Percentiles rank a stretch among this genome's conserved stretches.
phyloP scores from a whole-genome alignment of 2,113 vertebrate species.

The Chamaetylas fuelleborni region DNA sequence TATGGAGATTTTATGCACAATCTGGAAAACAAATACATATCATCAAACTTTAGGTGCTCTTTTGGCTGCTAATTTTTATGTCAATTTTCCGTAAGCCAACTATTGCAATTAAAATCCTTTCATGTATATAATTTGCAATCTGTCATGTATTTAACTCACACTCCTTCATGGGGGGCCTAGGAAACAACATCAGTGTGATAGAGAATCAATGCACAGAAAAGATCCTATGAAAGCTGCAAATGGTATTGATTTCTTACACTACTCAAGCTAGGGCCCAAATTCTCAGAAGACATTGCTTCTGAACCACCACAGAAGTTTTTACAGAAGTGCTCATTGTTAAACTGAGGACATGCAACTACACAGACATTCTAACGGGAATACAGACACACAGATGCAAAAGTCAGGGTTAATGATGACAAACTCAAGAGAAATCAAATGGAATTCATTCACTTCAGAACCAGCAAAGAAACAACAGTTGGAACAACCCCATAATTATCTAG shows the following conservation, averaged over 20 bases:
- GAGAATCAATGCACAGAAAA: neutral
- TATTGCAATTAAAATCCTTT: neutral
- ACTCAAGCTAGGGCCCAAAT: neutral
- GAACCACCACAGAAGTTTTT: neutral
- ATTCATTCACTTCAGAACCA: neutral
- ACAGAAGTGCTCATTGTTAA: neutral
- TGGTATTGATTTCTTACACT: neutral
- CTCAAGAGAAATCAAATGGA: neutral
- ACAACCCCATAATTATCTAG: neutral
- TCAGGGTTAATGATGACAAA: neutral
- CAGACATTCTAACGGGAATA: neutral
- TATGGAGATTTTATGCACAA: neutral
- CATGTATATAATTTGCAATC: neutral
- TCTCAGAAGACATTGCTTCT: neutral
- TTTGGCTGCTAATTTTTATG: neutral
- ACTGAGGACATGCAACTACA: neutral
- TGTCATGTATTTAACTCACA: neutral
- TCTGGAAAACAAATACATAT: neutral
- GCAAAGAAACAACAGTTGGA: neutral
- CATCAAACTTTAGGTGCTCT: neutral
- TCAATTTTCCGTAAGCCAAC: neutral
- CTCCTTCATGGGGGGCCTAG: neutral
- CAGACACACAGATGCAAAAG: neutral
- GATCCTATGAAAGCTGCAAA: neutral
- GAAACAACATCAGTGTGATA: neutral